Evolutionary conservation across 2,113 vertebrate species (phyloP).

Genomic region (Euleptes europaea): DNA sequence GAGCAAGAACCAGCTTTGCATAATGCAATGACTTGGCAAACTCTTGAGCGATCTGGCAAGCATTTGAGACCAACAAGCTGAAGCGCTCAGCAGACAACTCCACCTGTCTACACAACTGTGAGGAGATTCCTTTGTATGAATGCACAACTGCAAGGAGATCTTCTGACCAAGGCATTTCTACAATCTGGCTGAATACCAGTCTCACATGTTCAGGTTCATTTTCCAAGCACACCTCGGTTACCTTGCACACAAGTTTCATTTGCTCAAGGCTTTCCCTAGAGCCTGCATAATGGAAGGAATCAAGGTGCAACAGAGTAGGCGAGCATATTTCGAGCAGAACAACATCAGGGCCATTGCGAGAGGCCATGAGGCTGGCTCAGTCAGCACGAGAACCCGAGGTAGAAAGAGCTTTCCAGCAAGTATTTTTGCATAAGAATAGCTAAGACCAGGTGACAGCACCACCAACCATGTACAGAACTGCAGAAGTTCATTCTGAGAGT

Average conservation of each 20-base stretch:
- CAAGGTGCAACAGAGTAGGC: constrained; percentile 79
- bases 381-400: constrained; percentile 76
- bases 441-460: constrained; percentile 79
- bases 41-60: constrained; percentile 73
- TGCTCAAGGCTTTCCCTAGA: constrained; percentile 75
- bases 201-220: constrained; percentile 54
- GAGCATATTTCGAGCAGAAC: constrained; percentile 84
- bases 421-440: constrained; percentile 77
- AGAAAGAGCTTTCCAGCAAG: constrained; percentile 78
- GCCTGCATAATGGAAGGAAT: constrained; percentile 78
- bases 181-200: constrained; percentile 81
- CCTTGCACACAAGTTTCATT: constrained; percentile 82
- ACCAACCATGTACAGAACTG: constrained; percentile 82
- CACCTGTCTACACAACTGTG: constrained; percentile 71
- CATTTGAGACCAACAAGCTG: constrained; percentile 75
- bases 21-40: constrained; percentile 80
- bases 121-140: constrained; percentile 48
- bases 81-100: constrained; percentile 78
- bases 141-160: constrained; percentile 81
- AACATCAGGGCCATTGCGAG: constrained; percentile 78
- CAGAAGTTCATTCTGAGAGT: constrained; percentile 74
- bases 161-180: constrained; percentile 81
- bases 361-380: constrained; percentile 86
- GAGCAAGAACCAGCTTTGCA: constrained; percentile 81
- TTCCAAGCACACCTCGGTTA: constrained; percentile 83